Base-by-base conservation (phyloP, 2,888 invertebrate genomes). In the Nasonia oneida region DNA sequence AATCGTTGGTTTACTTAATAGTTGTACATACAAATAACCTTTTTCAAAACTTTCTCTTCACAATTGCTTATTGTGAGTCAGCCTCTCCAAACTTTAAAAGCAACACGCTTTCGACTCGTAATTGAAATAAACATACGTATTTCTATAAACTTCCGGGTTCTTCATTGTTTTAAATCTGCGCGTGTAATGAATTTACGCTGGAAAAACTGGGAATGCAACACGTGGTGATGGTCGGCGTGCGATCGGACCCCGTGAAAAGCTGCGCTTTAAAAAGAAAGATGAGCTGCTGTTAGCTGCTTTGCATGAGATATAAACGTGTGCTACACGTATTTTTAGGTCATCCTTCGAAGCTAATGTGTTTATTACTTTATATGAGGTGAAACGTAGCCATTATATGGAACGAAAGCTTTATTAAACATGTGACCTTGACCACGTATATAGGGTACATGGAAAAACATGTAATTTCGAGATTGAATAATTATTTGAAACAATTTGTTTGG, bases 171-270 rank as follows among this genome's bases (percentile, higher is more conserved):
- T 37, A 37, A 8, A 61, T 39, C n/a, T 3, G n/a, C 37, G 37
- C 77, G 39, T 61, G 33, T 10, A 37, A 61, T 61, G 57, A 2
- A n/a, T 61, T 23, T 18, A 57, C 23, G 23, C n/a, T 61, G 57
- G n/a, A 6, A 61, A 61, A 61, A n/a, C 57, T 14, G 6, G 67
- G 29, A 47, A 23, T 29, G 75, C 81, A 82, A 75, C 81, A 82
- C 81, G 81, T 74, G 81, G 75, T 75, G 64, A 64, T 29, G 18
- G 81, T 81, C 73, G n/a, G 50, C 50, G 50, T 79, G 33, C 33
- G 67, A 70, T 70, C 70, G 79, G 79, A 61, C 79, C 29, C 1
- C n/a, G n/a, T 15, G 6, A 10, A 23, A 3, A 23, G 50, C 18
- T 10, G 10, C 10, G 57, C 29, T 18, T 18, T 37, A 53, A 18